Percentiles rank a stretch among this genome's conserved stretches.
These are phyloP conservation scores for Scrobipalpa atriplicella DNA, from an alignment of 2,888 invertebrate genomes.

Conservation along the genomic window DNA sequence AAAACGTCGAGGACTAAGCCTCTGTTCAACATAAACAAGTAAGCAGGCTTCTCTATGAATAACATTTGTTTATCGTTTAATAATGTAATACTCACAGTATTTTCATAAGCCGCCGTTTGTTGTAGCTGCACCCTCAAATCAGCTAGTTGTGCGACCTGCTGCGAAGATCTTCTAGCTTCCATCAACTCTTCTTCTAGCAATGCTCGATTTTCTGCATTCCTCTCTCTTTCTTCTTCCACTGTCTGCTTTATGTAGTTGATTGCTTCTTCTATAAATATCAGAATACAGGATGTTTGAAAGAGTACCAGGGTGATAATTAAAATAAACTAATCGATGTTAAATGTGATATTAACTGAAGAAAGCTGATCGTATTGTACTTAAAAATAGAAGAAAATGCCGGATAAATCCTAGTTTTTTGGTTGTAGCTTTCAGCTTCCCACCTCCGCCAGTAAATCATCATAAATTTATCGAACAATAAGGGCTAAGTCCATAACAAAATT, in stretches of 20 bases:
- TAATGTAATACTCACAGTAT: slow-evolving; percentile 66
- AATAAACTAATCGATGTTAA: no score
- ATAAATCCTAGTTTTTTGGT: no score
- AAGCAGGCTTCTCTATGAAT: no score
- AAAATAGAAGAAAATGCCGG: no score
- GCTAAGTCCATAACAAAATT: neutral
- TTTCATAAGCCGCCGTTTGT: slow-evolving; percentile 49
- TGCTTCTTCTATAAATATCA: slow-evolving; percentile 60
- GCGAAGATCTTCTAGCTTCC: slow-evolving; percentile 65
- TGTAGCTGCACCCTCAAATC: slow-evolving; percentile 63
- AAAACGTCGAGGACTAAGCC: no score
- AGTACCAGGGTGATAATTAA: neutral
- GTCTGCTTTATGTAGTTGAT: slow-evolving; percentile 67
- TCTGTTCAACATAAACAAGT: no score
- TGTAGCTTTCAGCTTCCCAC: no score
- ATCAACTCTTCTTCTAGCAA: slow-evolving; percentile 62
- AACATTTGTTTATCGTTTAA: no score
- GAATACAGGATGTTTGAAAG: neutral
- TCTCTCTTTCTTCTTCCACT: slow-evolving; percentile 69
- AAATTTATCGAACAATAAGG: no score
- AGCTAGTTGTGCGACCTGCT: slow-evolving; percentile 63
- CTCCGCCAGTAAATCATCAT: no score
- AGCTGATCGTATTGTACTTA: no score
- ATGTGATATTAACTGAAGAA: no score
- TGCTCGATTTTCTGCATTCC: slow-evolving; percentile 65